Evolutionary conservation across 2,888 invertebrate genomes (phyloP), one percentile per base, ranked within the genome.

Genomic region (Microdon myrmicae): DNA sequence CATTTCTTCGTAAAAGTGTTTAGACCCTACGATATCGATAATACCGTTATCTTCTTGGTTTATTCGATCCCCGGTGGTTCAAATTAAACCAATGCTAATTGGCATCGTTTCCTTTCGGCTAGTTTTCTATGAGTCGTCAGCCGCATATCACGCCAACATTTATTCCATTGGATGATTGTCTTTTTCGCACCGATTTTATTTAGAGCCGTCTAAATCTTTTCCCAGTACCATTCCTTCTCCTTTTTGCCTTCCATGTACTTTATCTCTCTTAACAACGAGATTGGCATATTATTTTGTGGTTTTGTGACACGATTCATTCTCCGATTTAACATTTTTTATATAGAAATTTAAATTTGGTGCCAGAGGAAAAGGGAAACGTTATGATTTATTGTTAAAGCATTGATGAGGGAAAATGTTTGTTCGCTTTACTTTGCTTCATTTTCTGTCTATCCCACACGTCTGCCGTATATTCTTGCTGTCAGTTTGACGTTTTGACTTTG

Each of bases 211-310:
- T 78, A 78, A 26, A 77, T 78, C 54, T 78, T 78, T 55, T 77
- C 78, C 77, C 77, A 78, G 44, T 78, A 78, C 77, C 77, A 77
- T 61, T 78, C 77, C 67, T 78, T 78, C 56, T 78, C 77, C 68
- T 77, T 78, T 54, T 77, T 78, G 20, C 78, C 77, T 67, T 78
- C 78, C 76, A 78, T 77, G 51, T 74, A 77, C 39, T 77, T 77
- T 8, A 78, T 78, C 67, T 78, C 77, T n/a, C 78, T 74, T 70
- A 78, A 61, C 60, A 78, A 67, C 10, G 77, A 76, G 44, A 78
- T 78, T 25, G 78, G 71, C 78, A 78, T 78, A 68, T 77, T 77
- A 54, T 78, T 78, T 67, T 78, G 77, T 47, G 77, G 78, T 70
- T 78, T 78, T 54, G 77, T 78, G 35, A 78, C 77, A 72, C 77